Percentiles rank a stretch among this genome's conserved stretches.
phyloP scores from a whole-genome alignment of 2,113 vertebrate genomes.

The Polypterus bichir region DNA sequence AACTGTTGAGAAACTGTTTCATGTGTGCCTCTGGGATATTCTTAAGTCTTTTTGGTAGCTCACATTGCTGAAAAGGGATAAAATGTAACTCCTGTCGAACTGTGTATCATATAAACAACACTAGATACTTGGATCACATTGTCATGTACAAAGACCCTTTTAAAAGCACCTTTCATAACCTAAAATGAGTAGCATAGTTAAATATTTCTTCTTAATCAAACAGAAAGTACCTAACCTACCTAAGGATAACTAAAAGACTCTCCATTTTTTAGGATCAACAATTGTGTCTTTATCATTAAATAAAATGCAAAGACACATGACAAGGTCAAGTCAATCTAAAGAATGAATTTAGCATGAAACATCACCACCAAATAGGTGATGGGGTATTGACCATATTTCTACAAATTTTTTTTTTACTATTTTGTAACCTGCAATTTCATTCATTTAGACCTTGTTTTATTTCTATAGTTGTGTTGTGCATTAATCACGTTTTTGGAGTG shows the following conservation, averaged over 20 bases:
- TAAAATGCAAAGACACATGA: too few species aligned
- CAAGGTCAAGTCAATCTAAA: too few species aligned
- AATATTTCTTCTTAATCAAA: constrained; percentile 22
- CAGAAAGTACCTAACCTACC: constrained; percentile 32
- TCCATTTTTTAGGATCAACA: constrained; percentile 21
- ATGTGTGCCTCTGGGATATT: constrained; percentile 96
- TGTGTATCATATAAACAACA: constrained; percentile 59
- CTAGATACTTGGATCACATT: constrained; percentile 48
- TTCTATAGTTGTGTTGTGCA: too few species aligned
- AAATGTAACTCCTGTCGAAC: constrained; percentile 67
- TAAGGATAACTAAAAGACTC: constrained; percentile 22
- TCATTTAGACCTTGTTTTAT: too few species aligned
- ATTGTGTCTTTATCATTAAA: too few species aligned
- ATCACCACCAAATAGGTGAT: too few species aligned
- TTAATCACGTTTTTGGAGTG: too few species aligned
- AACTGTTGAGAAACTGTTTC: constrained; percentile 82
- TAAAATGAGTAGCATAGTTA: constrained; percentile 33
- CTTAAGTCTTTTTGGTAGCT: constrained; percentile 89
- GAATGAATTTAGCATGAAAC: too few species aligned
- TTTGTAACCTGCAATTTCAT: too few species aligned
- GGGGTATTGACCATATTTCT: too few species aligned
- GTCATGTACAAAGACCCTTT: constrained; percentile 38
- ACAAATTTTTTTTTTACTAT: too few species aligned
- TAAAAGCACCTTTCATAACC: constrained; percentile 43
- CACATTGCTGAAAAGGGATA: constrained; percentile 73